Evolutionary conservation across 2,113 vertebrate species (phyloP).

Genomic region (Passer montanus): DNA sequence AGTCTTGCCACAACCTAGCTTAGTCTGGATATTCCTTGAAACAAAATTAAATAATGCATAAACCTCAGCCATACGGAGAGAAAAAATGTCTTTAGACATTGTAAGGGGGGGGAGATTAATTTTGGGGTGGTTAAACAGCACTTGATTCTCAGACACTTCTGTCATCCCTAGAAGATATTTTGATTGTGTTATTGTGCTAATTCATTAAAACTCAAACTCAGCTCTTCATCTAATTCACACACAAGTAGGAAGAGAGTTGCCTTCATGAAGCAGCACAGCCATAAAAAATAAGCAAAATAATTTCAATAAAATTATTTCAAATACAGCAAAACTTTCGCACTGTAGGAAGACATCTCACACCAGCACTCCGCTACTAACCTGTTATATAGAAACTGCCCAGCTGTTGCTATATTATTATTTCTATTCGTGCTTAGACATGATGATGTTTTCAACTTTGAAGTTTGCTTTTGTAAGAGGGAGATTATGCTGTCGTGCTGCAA

Average conservation of each 20-base stretch:
- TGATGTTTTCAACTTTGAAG: not conserved
- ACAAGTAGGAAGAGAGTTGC: rapidly evolving
- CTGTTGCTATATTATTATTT: not conserved
- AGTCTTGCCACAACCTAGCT: not conserved
- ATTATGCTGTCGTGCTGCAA: not conserved
- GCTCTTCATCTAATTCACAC: not conserved
- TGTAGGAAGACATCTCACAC: not conserved
- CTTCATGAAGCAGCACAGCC: not conserved
- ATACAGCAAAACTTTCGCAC: not conserved
- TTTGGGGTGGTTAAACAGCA: not conserved
- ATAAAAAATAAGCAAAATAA: not conserved
- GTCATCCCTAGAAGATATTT: not conserved
- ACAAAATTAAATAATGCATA: not conserved
- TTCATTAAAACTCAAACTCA: not conserved
- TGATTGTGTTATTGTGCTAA: not conserved
- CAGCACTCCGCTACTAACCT: not conserved
- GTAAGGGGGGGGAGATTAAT: not conserved
- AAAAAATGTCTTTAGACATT: not conserved
- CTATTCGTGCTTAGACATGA: not conserved
- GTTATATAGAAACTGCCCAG: not conserved
- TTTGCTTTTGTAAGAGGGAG: not conserved
- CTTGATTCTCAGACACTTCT: rapidly evolving
- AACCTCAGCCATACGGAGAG: not conserved
- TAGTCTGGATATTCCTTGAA: not conserved
- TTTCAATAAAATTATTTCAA: not conserved